These are phyloP conservation scores for Neuroscelio doddi DNA, from an alignment of 2,888 invertebrate genomes.

Conservation along the genomic window DNA sequence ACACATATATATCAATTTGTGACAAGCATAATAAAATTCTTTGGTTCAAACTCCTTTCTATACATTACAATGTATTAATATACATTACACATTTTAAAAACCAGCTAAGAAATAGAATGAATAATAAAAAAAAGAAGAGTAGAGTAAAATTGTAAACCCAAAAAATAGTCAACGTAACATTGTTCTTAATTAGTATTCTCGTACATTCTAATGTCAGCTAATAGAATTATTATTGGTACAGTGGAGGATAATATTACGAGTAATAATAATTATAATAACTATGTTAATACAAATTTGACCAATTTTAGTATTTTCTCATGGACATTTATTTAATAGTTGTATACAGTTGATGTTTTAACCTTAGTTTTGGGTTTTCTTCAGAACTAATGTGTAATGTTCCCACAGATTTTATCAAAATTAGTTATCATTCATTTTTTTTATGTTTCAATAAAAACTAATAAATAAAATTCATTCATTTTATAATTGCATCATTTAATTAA, in stretches of 20 bases:
- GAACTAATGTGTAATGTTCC: too few species aligned
- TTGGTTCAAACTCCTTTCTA: constrained; percentile 60
- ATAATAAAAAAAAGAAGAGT: constrained; percentile 8
- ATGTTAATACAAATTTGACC: constrained; percentile 56
- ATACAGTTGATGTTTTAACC: too few species aligned
- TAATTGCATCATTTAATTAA: too few species aligned
- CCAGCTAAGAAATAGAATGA: too few species aligned
- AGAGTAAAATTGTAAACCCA: constrained; percentile 43
- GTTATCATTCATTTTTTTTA: too few species aligned
- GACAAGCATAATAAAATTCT: constrained; percentile 58
- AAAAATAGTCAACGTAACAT: constrained; percentile 51
- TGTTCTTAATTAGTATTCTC: constrained; percentile 52
- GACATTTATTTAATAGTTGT: too few species aligned
- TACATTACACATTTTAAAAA: too few species aligned
- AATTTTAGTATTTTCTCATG: too few species aligned
- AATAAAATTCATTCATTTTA: too few species aligned
- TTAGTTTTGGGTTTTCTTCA: too few species aligned
- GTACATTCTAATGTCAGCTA: constrained; percentile 56
- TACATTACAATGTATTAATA: constrained; percentile 1
- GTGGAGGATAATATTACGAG: constrained; percentile 60
- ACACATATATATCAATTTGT: constrained; percentile 16
- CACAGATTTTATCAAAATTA: too few species aligned
- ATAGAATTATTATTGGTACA: constrained; percentile 59
- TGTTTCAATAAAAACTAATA: too few species aligned
- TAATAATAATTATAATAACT: constrained; percentile 60